Conservation (phyloP, 2,888 invertebrate species). For the Poecilobothrus nobilitatus region DNA sequence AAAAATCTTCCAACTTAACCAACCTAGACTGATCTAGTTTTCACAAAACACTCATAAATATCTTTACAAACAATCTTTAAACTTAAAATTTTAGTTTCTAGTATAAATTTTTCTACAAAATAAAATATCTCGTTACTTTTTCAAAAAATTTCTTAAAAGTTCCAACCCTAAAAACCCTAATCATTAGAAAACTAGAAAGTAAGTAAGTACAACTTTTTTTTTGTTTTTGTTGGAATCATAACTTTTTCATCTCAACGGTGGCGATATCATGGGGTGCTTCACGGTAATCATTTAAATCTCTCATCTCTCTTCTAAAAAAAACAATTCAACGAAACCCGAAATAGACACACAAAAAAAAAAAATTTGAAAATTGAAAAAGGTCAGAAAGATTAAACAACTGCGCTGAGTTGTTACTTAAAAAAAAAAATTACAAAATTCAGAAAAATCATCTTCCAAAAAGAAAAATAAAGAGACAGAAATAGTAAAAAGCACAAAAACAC, state of each 20-base stretch:
- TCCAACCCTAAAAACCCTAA: no score
- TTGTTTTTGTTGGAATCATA: background rate
- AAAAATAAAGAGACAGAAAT: background rate
- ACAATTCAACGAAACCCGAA: constrained; percentile 30
- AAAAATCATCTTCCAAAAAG: background rate
- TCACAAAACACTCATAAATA: no score
- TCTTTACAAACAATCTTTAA: no score
- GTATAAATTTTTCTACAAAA: no score
- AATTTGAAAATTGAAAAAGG: background rate
- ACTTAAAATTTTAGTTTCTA: no score
- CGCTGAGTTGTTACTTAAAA: constrained; percentile 2
- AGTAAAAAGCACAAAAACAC: background rate
- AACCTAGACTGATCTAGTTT: no score
- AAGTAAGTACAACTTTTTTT: no score
- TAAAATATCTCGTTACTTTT: no score
- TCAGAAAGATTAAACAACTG: constrained; percentile 4
- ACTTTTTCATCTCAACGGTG: constrained; percentile 8
- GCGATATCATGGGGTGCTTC: constrained; percentile 10
- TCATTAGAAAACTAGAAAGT: no score
- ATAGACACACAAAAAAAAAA: background rate
- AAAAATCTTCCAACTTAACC: no score
- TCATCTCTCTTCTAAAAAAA: constrained; percentile 23
- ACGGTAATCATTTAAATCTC: constrained; percentile 6
- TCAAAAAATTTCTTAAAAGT: no score
- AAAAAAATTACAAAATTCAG: background rate